Evolutionary conservation across 1,140 invertebrate genomes (phyloP).

Genomic region (Lordiphosa clarofinis): DNA sequence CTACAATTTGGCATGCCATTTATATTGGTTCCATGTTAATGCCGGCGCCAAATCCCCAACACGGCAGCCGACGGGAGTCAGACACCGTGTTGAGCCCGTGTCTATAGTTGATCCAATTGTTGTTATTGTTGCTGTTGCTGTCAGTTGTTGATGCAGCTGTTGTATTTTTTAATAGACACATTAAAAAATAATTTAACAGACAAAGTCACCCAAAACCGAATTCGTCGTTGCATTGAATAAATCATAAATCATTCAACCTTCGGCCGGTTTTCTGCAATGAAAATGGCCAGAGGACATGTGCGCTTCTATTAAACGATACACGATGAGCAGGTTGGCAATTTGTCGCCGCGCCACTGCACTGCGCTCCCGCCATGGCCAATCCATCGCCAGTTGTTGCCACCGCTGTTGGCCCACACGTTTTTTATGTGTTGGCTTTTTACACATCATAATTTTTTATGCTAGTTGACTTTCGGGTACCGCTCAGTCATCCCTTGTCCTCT

Average conservation of each 20-base stretch:
- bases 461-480: conserved; percentile 68
- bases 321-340: conserved; percentile 67
- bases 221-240: conserved; percentile 63
- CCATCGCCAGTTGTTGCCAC: conserved; percentile 12
- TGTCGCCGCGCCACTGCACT: conserved; percentile 17
- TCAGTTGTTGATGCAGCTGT: conserved; percentile 64
- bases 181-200: conserved; percentile 75
- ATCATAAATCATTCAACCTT: conserved; percentile 74
- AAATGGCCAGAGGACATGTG: conserved; percentile 51
- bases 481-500: conserved; percentile 22
- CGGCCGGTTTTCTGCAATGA: conserved; percentile 51
- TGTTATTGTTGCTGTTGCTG: conserved; percentile 6
- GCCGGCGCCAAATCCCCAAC: conserved; percentile 59
- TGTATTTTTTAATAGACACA: conserved; percentile 75
- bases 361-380: neutral
- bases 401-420: conserved; percentile 5
- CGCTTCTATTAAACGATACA: conserved; percentile 66
- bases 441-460: conserved; percentile 77
- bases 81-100: conserved; percentile 25
- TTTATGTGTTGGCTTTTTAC: conserved; percentile 60
- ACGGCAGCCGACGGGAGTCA: conserved; percentile 28
- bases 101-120: conserved; percentile 42
- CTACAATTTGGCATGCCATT: conserved; percentile 76
- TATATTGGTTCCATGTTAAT: conserved; percentile 76
- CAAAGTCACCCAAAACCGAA: conserved; percentile 33